Percentiles rank a stretch among this genome's conserved stretches.
phyloP scores from a whole-genome alignment of 1,140 invertebrate genomes.

The Oryctes rhinoceros region DNA sequence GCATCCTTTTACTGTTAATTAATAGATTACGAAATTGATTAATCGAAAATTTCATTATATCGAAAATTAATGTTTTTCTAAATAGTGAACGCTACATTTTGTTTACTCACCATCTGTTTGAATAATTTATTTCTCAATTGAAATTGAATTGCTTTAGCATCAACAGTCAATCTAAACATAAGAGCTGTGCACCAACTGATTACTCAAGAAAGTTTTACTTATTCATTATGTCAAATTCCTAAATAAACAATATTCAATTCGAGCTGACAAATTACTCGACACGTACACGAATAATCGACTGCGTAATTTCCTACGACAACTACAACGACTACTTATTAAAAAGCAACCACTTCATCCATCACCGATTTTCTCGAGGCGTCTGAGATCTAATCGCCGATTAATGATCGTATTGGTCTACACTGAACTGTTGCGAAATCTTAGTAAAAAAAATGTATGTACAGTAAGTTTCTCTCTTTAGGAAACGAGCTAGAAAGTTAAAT shows the following conservation, averaged over 20 bases:
- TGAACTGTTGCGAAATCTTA: neutral
- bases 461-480: no score
- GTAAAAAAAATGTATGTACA: neutral
- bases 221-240: slow-evolving; percentile 25
- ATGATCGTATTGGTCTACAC: neutral
- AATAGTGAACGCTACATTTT: neutral
- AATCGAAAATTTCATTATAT: no score
- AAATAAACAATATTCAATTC: slow-evolving; percentile 23
- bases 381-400: slow-evolving; percentile 24
- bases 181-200: neutral
- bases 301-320: slow-evolving; percentile 27
- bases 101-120: neutral
- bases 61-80: no score
- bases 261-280: slow-evolving; percentile 23
- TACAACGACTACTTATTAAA: slow-evolving; percentile 26
- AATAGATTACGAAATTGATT: no score
- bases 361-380: slow-evolving; percentile 31
- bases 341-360: slow-evolving; percentile 33
- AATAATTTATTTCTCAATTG: slow-evolving; percentile 1
- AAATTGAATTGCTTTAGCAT: neutral
- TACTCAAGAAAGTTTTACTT: slow-evolving; percentile 1
- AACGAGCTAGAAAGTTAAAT: no score
- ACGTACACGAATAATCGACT: slow-evolving; percentile 34
- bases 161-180: neutral
- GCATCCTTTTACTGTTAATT: no score